Evolutionary conservation across 1,140 invertebrate genomes (phyloP).

Genomic region (Bombus ignitus): DNA sequence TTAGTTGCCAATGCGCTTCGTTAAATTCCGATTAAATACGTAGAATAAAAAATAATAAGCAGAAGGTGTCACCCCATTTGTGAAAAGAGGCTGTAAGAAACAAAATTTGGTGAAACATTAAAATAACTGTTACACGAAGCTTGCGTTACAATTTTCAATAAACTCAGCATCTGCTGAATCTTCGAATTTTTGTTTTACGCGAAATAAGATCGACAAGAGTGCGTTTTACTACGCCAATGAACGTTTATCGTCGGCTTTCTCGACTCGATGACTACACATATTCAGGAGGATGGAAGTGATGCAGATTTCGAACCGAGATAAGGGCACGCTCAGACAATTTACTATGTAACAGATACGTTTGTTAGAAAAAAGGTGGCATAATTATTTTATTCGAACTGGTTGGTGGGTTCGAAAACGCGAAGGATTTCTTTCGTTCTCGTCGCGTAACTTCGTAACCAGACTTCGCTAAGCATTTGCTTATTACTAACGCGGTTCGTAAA

Average conservation of each 20-base stretch:
- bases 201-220: background rate
- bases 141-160: too few relatives aligned
- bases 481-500: background rate
- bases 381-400: slow-evolving; percentile 15
- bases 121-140: too few relatives aligned
- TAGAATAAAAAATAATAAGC: too few relatives aligned
- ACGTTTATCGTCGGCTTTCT: background rate
- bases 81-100: too few relatives aligned
- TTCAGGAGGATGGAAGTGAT: slow-evolving; percentile 5
- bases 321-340: background rate
- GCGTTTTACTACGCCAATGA: background rate
- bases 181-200: fast-evolving
- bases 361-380: background rate
- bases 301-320: slow-evolving; percentile 4
- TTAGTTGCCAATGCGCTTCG: too few relatives aligned
- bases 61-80: too few relatives aligned
- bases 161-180: background rate
- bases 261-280: too few relatives aligned
- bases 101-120: too few relatives aligned
- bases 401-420: background rate
- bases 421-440: background rate
- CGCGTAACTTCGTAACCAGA: background rate
- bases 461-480: background rate
- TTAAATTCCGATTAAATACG: too few relatives aligned
- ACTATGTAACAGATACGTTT: background rate